Evolutionary conservation across 1,140 invertebrate genomes (phyloP).

Genomic region (Drosophila erecta): DNA sequence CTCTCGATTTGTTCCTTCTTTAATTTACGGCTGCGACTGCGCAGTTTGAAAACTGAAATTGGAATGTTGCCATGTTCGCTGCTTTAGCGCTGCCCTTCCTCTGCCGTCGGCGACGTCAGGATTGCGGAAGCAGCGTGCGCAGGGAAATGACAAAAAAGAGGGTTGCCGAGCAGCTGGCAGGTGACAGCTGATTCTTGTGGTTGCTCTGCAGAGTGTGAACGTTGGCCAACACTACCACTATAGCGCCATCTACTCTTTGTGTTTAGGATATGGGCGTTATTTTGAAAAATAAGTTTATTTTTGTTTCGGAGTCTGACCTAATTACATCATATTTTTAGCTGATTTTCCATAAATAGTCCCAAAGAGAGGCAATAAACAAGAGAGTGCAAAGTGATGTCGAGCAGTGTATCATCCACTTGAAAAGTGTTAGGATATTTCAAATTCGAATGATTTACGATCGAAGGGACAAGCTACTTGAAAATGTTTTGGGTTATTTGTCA

Average conservation of each 20-base stretch:
- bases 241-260: too few species aligned
- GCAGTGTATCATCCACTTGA: conserved; percentile 30
- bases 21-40: conserved; percentile 57
- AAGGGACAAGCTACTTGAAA: too few species aligned
- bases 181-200: background rate
- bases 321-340: too few species aligned
- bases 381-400: conserved; percentile 11
- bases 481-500: background rate
- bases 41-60: conserved; percentile 38
- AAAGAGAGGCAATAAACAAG: background rate
- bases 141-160: conserved; percentile 33
- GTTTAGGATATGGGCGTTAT: too few species aligned
- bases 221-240: background rate
- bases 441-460: conserved; percentile 19
- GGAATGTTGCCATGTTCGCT: background rate
- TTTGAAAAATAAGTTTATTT: too few species aligned
- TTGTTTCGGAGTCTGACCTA: too few species aligned
- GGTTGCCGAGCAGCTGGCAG: conserved; percentile 37
- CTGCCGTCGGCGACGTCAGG: conserved; percentile 1
- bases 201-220: background rate
- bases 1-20: background rate
- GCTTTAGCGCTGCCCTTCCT: background rate
- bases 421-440: background rate
- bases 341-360: background rate
- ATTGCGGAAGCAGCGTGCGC: conserved; percentile 49